phyloP scores from a whole-genome alignment of 2,888 invertebrate species.

The Protophormia terraenovae region DNA sequence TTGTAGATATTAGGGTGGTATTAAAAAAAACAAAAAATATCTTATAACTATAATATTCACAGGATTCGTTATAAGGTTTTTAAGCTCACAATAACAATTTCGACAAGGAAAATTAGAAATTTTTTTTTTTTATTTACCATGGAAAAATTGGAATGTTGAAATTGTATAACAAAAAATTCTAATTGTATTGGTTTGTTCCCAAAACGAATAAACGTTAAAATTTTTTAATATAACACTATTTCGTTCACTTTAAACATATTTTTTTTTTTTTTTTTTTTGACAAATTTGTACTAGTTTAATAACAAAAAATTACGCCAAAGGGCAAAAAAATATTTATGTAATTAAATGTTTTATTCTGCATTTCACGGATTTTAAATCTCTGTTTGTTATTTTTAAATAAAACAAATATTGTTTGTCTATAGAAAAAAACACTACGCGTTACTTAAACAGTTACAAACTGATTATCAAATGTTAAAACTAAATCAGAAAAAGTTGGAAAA shows the following conservation, averaged over 20 bases:
- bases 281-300: not conserved
- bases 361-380: conserved; percentile 6
- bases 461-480: not conserved
- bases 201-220: too few relatives aligned
- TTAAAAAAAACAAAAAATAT: too few relatives aligned
- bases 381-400: conserved; percentile 7
- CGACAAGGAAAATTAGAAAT: too few relatives aligned
- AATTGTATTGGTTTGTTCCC: too few relatives aligned
- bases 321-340: conserved; percentile 1
- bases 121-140: not conserved
- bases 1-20: not conserved
- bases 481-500: not conserved
- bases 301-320: not conserved
- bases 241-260: too few relatives aligned
- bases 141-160: too few relatives aligned
- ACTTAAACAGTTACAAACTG: conserved; percentile 1
- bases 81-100: too few relatives aligned
- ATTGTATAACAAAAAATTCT: too few relatives aligned
- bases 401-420: not conserved
- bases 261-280: too few relatives aligned
- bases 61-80: too few relatives aligned
- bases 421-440: conserved; percentile 19
- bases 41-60: too few relatives aligned
- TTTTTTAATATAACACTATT: too few relatives aligned
- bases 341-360: conserved; percentile 34